Conservation (phyloP, 2,888 invertebrate genomes). For the Iselma pallidipennis region DNA sequence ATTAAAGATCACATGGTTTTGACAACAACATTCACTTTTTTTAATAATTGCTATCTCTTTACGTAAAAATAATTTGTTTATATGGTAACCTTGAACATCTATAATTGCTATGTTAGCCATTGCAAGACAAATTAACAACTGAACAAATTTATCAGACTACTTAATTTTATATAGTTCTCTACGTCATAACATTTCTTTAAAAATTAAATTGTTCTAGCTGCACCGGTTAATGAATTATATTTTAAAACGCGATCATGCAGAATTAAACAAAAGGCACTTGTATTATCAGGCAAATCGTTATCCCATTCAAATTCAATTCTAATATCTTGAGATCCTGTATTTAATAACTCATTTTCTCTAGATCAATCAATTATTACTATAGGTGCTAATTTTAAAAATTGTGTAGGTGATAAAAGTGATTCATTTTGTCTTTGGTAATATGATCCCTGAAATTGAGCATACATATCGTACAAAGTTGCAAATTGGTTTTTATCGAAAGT, state of each 20-base stretch:
- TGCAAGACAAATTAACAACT: too few species aligned
- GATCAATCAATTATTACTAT: conserved; percentile 22
- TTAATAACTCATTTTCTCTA: conserved; percentile 27
- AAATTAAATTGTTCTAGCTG: conserved; percentile 11
- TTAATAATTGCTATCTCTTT: background rate
- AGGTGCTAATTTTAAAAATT: conserved; percentile 15
- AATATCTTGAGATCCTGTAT: conserved; percentile 30
- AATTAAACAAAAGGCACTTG: conserved; percentile 36
- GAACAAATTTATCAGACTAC: too few species aligned
- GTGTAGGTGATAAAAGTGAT: conserved; percentile 15
- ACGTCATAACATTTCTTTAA: background rate
- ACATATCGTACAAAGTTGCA: conserved; percentile 38
- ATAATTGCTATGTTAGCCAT: conserved; percentile 11
- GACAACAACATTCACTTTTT: background rate
- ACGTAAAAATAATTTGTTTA: background rate
- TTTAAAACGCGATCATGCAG: conserved; percentile 33
- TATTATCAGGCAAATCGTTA: conserved; percentile 26
- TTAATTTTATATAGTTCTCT: too few species aligned
- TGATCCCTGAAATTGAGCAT: conserved; percentile 31
- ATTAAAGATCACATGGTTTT: background rate
- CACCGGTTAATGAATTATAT: conserved; percentile 28
- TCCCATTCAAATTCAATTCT: conserved; percentile 27
- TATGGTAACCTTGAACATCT: background rate
- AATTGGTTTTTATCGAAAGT: conserved; percentile 36
- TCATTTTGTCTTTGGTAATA: conserved; percentile 30